phyloP scores from a whole-genome alignment of 2,797 vertebrate genomes.

The Tarsius wallacei region DNA sequence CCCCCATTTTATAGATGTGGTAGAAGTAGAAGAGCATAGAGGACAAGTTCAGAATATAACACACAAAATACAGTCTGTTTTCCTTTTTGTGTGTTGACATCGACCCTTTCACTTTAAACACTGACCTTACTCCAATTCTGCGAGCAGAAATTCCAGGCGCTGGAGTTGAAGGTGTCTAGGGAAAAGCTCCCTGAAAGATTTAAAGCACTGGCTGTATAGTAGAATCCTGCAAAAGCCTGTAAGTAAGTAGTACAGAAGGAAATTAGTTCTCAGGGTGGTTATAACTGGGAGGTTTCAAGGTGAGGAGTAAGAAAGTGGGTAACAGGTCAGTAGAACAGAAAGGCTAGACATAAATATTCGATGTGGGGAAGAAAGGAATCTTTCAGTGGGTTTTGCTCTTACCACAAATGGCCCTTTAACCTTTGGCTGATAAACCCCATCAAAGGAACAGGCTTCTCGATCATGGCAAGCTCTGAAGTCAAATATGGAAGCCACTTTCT shows the following conservation, averaged over 20 bases:
- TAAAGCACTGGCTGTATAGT: slow-evolving; percentile 92
- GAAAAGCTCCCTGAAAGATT: slow-evolving; percentile 91
- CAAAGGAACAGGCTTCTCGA: slow-evolving; percentile 92
- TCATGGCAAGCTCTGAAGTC: slow-evolving; percentile 92
- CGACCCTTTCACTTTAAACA: background rate
- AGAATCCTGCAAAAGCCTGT: slow-evolving; percentile 97
- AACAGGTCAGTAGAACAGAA: background rate
- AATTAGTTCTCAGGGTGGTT: slow-evolving; percentile 45
- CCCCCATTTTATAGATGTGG: background rate
- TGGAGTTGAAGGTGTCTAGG: slow-evolving; percentile 92
- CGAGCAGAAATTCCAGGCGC: slow-evolving; percentile 92
- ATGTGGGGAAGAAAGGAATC: background rate
- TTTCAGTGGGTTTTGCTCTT: slow-evolving; percentile 76
- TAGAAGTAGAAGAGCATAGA: background rate
- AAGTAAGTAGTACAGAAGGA: slow-evolving; percentile 35
- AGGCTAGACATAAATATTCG: background rate
- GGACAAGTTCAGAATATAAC: background rate
- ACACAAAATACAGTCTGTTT: too few species aligned
- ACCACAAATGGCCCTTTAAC: slow-evolving; percentile 95
- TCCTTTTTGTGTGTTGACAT: background rate
- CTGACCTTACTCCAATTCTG: slow-evolving; percentile 93
- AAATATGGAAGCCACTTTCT: slow-evolving; percentile 93
- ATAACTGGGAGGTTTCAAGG: background rate
- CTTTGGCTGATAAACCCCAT: slow-evolving; percentile 94
- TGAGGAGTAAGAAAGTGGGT: background rate